A percentile compares a stretch with the other conserved stretches of the same genome.
phyloP scores from a whole-genome alignment of 2,113 vertebrate genomes.

The Catharus fuscescens region DNA sequence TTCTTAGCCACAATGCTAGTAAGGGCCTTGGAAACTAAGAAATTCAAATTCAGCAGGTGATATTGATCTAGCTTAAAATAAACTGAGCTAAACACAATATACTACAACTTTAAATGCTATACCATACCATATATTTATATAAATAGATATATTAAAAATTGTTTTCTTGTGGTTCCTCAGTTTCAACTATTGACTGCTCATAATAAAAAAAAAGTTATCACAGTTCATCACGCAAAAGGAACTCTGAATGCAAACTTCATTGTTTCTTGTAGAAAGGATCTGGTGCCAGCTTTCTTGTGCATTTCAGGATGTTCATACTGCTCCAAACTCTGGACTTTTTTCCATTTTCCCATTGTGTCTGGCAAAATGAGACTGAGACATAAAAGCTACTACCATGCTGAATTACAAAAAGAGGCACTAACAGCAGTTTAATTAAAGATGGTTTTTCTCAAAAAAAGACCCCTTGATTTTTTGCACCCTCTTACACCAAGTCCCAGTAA shows the following conservation, averaged over 20 bases:
- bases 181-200: neutral
- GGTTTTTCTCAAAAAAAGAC: neutral
- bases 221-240: neutral
- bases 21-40: neutral
- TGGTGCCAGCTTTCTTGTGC: neutral
- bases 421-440: neutral
- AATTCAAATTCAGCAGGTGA: neutral
- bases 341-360: neutral
- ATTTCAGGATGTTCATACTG: neutral
- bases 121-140: neutral
- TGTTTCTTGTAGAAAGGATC: neutral
- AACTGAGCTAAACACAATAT: neutral
- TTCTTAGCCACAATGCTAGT: neutral
- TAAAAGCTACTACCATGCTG: neutral
- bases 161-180: conserved; percentile 9
- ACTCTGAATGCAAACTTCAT: neutral
- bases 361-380: neutral
- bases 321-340: neutral
- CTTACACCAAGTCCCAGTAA: neutral
- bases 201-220: neutral
- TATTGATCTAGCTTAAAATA: conserved; percentile 38
- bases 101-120: neutral
- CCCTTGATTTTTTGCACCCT: neutral
- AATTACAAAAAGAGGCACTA: neutral
- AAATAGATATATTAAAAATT: neutral